phyloP scores from a whole-genome alignment of 1,140 invertebrate genomes.

The Ruditapes philippinarum region DNA sequence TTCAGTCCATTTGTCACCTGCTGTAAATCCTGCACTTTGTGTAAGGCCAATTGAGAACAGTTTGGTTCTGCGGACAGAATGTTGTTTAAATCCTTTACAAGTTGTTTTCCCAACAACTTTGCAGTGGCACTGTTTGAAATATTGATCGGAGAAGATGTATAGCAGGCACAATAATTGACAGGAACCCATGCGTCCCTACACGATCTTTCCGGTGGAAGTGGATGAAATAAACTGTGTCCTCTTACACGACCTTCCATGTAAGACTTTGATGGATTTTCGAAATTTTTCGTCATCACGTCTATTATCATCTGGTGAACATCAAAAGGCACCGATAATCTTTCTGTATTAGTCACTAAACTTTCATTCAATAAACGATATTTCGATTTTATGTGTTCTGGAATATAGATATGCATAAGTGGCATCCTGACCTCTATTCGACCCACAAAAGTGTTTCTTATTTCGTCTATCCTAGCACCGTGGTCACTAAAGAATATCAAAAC shows the following conservation, averaged over 20 bases:
- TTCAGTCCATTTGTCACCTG: constrained; percentile 58
- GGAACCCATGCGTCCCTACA: constrained; percentile 86
- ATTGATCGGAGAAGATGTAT: constrained; percentile 67
- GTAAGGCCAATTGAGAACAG: constrained; percentile 71
- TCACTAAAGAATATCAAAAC: constrained; percentile 95
- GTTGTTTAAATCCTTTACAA: constrained; percentile 92
- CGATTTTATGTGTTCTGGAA: constrained; percentile 92
- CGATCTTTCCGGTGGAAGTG: constrained; percentile 85
- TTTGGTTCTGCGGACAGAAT: constrained; percentile 18
- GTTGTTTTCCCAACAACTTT: constrained; percentile 52
- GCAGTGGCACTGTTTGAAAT: not conserved
- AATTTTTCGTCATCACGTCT: constrained; percentile 83
- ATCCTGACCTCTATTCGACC: constrained; percentile 96
- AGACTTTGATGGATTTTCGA: constrained; percentile 78
- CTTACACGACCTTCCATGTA: constrained; percentile 68
- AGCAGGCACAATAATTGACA: constrained; percentile 87
- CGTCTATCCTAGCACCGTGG: constrained; percentile 96
- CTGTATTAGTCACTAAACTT: constrained; percentile 91
- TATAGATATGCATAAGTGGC: constrained; percentile 93
- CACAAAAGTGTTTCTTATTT: constrained; percentile 92
- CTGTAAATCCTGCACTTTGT: constrained; percentile 51
- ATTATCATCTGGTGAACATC: constrained; percentile 86
- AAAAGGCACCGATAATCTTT: constrained; percentile 87
- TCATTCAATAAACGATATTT: constrained; percentile 89
- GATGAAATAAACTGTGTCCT: constrained; percentile 85